A percentile compares a stretch with the other conserved stretches of the same genome.
phyloP scores from a whole-genome alignment of 2,113 vertebrate species.

The Scatophagus argus region DNA sequence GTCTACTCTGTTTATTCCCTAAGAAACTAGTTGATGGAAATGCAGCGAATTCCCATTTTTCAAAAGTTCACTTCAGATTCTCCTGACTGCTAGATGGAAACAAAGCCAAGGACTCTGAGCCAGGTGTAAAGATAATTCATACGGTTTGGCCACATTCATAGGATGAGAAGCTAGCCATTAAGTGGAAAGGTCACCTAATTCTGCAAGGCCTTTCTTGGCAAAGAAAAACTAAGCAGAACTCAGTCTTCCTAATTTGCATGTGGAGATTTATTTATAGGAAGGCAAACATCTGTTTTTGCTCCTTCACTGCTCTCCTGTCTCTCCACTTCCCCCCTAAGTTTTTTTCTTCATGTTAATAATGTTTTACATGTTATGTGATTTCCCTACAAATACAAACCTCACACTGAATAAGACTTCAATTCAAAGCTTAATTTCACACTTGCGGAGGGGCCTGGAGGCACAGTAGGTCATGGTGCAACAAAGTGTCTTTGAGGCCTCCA shows the following conservation, averaged over 20 bases:
- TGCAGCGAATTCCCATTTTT: too few species aligned
- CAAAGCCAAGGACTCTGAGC: background rate
- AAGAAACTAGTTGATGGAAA: too few species aligned
- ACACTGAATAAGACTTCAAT: slow-evolving; percentile 7
- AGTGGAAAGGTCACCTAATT: background rate
- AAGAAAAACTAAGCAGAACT: too few species aligned
- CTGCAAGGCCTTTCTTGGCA: background rate
- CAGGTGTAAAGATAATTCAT: background rate
- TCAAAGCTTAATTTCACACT: slow-evolving; percentile 6
- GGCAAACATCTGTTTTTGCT: too few species aligned
- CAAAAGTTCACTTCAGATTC: too few species aligned
- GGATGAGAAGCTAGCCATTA: background rate
- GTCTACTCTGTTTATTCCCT: too few species aligned
- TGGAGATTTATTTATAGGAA: background rate
- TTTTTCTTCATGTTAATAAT: background rate
- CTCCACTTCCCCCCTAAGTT: too few species aligned
- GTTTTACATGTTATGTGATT: slow-evolving; percentile 6
- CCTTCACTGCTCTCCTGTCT: too few species aligned
- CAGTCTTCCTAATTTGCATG: background rate
- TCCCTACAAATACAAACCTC: background rate
- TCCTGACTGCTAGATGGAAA: too few species aligned
- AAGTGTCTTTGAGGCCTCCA: slow-evolving; percentile 12
- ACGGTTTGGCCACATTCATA: background rate
- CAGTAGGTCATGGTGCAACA: background rate
- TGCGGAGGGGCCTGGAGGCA: background rate